Evolutionary conservation across 2,888 invertebrate genomes (phyloP).

Genomic region (Spilosoma lubricipeda): DNA sequence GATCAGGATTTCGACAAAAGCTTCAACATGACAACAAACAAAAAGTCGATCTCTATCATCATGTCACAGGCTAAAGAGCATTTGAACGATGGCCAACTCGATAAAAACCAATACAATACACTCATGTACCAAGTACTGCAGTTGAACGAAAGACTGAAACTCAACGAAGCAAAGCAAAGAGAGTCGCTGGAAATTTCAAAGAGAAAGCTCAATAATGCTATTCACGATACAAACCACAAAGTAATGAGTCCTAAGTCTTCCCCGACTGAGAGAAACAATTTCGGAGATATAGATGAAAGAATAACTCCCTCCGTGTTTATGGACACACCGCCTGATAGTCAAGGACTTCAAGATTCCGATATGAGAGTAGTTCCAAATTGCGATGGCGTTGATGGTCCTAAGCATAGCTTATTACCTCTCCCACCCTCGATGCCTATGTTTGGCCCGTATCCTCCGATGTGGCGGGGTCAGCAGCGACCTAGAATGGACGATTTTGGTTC

Average conservation of each 20-base stretch:
- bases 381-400: slow-evolving; percentile 57
- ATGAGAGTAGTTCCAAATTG: slow-evolving; percentile 62
- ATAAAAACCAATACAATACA: slow-evolving; percentile 91
- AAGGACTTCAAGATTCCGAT: slow-evolving; percentile 73
- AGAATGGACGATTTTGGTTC: slow-evolving; percentile 71
- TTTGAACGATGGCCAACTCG: slow-evolving; percentile 90
- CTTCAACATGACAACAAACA: slow-evolving; percentile 56
- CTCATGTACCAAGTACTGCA: slow-evolving; percentile 92
- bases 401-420: slow-evolving; percentile 59
- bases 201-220: slow-evolving; percentile 74
- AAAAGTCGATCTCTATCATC: slow-evolving; percentile 91
- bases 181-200: slow-evolving; percentile 88
- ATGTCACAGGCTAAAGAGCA: slow-evolving; percentile 94
- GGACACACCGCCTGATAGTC: slow-evolving; percentile 70
- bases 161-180: slow-evolving; percentile 91
- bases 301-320: slow-evolving; percentile 69
- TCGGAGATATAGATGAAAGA: slow-evolving; percentile 85
- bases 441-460: slow-evolving; percentile 62
- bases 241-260: slow-evolving; percentile 81
- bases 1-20: slow-evolving; percentile 83
- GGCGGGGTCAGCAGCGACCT: slow-evolving; percentile 73
- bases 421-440: slow-evolving; percentile 71
- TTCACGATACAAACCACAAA: slow-evolving; percentile 76
- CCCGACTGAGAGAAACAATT: slow-evolving; percentile 70
- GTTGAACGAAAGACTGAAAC: slow-evolving; percentile 91